phyloP scores from a whole-genome alignment of 2,113 vertebrate genomes.

The Naja naja region DNA sequence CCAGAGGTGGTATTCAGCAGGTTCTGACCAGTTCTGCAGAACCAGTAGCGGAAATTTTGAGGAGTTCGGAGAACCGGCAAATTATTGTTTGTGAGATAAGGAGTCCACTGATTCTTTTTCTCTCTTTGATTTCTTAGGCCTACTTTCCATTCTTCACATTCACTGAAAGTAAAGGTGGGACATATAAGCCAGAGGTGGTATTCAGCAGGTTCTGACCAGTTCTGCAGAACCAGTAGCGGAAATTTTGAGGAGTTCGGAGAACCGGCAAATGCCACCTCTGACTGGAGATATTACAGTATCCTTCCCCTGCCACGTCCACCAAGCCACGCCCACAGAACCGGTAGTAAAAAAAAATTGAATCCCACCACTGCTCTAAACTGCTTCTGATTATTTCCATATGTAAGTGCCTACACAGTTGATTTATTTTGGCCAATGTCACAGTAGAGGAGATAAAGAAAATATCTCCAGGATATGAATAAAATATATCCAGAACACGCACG shows the following conservation, averaged over 20 bases:
- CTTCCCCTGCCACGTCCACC: too few relatives aligned
- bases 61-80: too few relatives aligned
- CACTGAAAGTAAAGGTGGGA: not conserved
- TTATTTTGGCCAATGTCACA: not conserved
- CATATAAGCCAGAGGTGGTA: not conserved
- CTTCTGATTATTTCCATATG: not conserved
- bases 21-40: too few relatives aligned
- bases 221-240: too few relatives aligned
- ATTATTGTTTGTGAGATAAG: not conserved
- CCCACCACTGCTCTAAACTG: not conserved
- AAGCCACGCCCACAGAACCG: too few relatives aligned
- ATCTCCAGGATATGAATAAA: not conserved
- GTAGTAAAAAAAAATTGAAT: too few relatives aligned
- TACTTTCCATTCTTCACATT: not conserved
- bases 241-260: too few relatives aligned
- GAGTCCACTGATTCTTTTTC: not conserved
- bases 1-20: too few relatives aligned
- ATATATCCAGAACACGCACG: not conserved
- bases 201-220: too few relatives aligned
- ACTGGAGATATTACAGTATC: too few relatives aligned
- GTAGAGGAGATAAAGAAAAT: not conserved
- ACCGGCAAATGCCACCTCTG: too few relatives aligned
- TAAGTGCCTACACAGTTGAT: not conserved
- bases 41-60: too few relatives aligned
- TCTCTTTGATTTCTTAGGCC: not conserved